These are phyloP conservation scores for Elanus axillaris DNA, from an alignment of 2,113 vertebrate species.

Conservation along the genomic window DNA sequence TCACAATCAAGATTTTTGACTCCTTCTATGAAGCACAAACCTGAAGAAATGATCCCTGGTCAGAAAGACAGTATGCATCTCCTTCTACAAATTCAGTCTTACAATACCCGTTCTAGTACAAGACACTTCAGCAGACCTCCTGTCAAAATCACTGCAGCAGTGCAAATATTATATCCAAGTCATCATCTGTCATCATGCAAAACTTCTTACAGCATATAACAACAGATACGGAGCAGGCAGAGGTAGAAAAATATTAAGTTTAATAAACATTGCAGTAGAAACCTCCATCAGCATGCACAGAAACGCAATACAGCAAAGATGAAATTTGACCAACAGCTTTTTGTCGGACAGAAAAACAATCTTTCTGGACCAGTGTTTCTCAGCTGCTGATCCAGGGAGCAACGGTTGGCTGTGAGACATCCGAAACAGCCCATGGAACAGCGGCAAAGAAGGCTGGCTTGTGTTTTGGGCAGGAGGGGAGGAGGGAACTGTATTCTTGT, in stretches of 20 bases:
- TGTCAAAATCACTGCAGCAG: neutral
- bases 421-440: neutral
- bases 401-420: neutral
- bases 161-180: neutral
- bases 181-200: neutral
- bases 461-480: neutral
- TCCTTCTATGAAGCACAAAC: neutral
- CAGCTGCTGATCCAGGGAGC: neutral
- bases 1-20: neutral
- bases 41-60: neutral
- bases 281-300: neutral
- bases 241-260: neutral
- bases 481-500: neutral
- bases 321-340: neutral
- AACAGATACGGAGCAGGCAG: accelerated
- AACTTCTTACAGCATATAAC: neutral
- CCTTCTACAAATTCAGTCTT: neutral
- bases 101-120: neutral
- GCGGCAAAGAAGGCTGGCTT: neutral
- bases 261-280: neutral
- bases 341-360: neutral
- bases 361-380: neutral
- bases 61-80: neutral
- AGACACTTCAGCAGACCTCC: neutral
- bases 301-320: accelerated